Conservation (phyloP, 2,888 invertebrate genomes). For the Stenolophus ochropezus region DNA sequence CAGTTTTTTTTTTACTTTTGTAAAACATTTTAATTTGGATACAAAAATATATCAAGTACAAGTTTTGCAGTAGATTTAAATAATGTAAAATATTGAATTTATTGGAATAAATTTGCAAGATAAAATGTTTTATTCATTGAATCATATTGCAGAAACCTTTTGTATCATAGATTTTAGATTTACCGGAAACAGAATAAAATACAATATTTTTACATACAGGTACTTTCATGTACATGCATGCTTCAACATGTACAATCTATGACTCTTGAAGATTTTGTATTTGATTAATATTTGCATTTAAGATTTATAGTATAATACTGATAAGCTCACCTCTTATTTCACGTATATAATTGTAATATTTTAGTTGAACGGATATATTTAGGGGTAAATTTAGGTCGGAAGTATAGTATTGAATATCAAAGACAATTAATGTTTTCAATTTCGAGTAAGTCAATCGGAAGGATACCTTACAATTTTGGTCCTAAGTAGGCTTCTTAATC, state of each 20-base stretch:
- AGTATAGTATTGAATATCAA: neutral
- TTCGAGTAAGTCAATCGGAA: neutral
- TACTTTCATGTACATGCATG: too few species aligned
- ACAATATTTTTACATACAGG: neutral
- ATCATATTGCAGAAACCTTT: neutral
- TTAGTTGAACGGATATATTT: too few species aligned
- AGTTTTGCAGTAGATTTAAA: neutral
- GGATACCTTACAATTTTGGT: neutral
- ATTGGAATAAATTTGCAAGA: neutral
- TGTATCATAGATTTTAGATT: neutral
- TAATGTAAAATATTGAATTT: neutral
- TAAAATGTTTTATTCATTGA: conserved; percentile 22
- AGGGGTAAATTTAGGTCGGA: too few species aligned
- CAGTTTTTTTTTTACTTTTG: too few species aligned
- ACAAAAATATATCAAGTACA: neutral
- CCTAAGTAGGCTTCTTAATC: conserved; percentile 24
- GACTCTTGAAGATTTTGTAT: too few species aligned
- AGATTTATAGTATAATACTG: too few species aligned
- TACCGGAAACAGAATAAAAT: neutral
- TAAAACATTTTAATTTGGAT: neutral
- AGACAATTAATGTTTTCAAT: neutral
- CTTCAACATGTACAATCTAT: too few species aligned
- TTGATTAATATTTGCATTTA: too few species aligned
- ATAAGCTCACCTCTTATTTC: too few species aligned
- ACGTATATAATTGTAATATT: too few species aligned